phyloP scores from a whole-genome alignment of 2,113 vertebrate genomes.

The Phocoena phocoena region DNA sequence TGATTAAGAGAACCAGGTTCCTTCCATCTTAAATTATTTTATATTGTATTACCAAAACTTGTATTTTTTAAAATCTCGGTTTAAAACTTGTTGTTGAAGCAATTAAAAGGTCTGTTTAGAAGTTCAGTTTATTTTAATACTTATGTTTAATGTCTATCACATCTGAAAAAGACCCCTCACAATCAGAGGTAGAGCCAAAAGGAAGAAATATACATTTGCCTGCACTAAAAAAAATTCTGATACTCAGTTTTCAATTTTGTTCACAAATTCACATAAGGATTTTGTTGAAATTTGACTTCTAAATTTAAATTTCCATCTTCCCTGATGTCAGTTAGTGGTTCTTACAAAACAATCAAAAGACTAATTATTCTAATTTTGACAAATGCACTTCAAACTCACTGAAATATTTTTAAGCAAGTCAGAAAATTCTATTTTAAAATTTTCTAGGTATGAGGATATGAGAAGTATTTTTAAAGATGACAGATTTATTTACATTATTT shows the following conservation, averaged over 20 bases:
- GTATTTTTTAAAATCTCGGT: neutral
- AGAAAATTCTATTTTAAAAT: conserved; percentile 24
- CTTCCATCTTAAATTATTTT: neutral
- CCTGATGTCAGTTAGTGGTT: neutral
- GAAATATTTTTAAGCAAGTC: conserved; percentile 25
- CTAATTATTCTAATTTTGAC: neutral
- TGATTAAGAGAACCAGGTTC: neutral
- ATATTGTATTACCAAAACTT: neutral
- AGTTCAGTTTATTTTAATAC: neutral
- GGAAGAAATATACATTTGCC: neutral
- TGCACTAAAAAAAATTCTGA: neutral
- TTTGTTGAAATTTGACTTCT: neutral
- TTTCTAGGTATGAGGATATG: neutral
- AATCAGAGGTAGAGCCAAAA: neutral
- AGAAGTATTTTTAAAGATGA: neutral
- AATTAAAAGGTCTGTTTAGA: neutral
- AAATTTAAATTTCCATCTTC: conserved; percentile 17
- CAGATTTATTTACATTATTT: neutral
- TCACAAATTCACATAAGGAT: neutral
- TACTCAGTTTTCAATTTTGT: neutral
- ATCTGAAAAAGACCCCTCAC: neutral
- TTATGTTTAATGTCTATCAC: neutral
- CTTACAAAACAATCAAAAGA: neutral
- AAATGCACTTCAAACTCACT: neutral
- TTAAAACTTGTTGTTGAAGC: conserved; percentile 10